Evolutionary conservation across 2,113 vertebrate genomes (phyloP), one percentile per base, ranked within the genome.

Genomic region (Nothobranchius furzeri): DNA sequence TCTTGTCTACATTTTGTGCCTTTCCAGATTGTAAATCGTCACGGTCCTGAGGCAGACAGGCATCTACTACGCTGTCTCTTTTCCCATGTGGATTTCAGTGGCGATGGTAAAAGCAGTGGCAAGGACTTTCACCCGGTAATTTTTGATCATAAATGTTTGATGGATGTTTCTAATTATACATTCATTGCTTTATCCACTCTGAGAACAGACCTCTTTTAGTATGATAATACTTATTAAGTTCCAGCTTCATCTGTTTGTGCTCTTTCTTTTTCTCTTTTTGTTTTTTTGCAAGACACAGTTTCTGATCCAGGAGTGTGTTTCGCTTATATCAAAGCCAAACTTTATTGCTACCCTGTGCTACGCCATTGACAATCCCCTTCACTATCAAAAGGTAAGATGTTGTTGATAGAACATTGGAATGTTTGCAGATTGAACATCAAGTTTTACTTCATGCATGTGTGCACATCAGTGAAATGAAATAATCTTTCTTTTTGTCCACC

Each of bases 41-140:
- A 99, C 97, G 97, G 98, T 89, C 97, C 98, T 75, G 98, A 99
- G 95, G 98, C 98, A 97, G 98, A 99, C 95, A 97, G 97, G 94
- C 97, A 99, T 95, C 95, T 99, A 91, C 90, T 99, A 93, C 98
- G 98, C 96, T 99, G 98, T 94, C 98, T 99, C 93, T 99, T 99
- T 95, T 99, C 98, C 80, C 98, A 99, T 93, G 98, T 99, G 95
- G 98, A 99, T 98, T 99, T 99, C 87, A 99, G 98, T 98, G 98
- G 98, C 95, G 98, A 99, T 99, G 98, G 98, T 99, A 99, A 99
- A 99, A 99, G 98, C 92, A 99, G 98, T 93, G 98, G 98, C 90
- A 99, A 99, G 94, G 98, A 99, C 93, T 99, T 99, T 88, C 98
- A 99, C 94, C 98, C 98, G 98, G 98, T 99, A 97, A 82, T 48